Conservation (phyloP, 2,797 vertebrate genomes). For the Acrossocheilus wenchowensis region DNA sequence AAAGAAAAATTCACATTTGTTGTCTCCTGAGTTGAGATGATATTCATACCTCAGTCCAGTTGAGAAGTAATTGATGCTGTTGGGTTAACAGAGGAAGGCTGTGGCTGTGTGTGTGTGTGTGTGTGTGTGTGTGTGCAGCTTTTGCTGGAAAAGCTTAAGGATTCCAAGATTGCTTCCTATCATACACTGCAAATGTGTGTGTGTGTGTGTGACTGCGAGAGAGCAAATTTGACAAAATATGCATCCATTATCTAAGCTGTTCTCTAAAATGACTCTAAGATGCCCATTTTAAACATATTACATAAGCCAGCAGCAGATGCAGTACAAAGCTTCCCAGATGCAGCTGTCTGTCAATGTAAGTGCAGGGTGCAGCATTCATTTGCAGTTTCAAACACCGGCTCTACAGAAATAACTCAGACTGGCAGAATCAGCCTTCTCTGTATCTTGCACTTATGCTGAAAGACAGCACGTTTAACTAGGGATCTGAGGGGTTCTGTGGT, state of each 20-base stretch:
- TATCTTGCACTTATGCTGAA: constrained; percentile 28
- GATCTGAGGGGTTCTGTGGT: constrained; percentile 1
- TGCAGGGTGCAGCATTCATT: constrained; percentile 43
- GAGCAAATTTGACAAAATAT: constrained; percentile 34
- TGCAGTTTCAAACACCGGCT: constrained; percentile 39
- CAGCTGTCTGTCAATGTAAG: constrained; percentile 57
- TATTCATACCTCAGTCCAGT: constrained; percentile 1
- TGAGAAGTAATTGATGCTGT: constrained; percentile 3
- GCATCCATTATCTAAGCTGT: constrained; percentile 51
- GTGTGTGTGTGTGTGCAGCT: constrained; percentile 3
- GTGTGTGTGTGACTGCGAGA: constrained; percentile 25
- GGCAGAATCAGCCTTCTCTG: constrained; percentile 38
- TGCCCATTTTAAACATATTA: constrained; percentile 66
- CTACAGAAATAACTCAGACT: constrained; percentile 38
- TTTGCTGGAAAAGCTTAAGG: constrained; percentile 12
- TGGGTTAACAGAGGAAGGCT: not conserved
- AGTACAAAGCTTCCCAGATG: constrained; percentile 46
- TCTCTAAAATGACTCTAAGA: constrained; percentile 57
- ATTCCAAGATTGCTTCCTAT: not conserved
- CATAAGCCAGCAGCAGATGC: constrained; percentile 62
- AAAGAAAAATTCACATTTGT: not conserved
- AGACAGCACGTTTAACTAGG: constrained; percentile 5
- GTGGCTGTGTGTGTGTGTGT: constrained; percentile 3
- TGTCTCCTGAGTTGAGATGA: not conserved
- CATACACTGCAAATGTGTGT: constrained; percentile 9